These are phyloP conservation scores for Argopecten irradians DNA, from an alignment of 1,140 invertebrate genomes.

Conservation along the genomic window DNA sequence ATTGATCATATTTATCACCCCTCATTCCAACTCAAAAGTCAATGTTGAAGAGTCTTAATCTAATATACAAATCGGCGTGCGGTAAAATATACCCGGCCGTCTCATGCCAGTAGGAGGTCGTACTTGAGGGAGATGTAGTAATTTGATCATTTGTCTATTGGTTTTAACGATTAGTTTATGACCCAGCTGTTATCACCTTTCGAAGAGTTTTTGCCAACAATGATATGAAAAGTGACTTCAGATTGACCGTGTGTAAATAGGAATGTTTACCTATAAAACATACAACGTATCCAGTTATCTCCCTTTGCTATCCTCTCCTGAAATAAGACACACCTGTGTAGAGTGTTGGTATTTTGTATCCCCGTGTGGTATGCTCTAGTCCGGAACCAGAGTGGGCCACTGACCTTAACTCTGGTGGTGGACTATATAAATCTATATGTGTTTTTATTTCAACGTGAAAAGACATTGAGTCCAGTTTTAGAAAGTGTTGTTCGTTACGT, in stretches of 20 bases:
- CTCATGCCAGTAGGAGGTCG: background rate
- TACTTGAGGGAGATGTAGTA: background rate
- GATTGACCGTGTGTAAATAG: slow-evolving; percentile 11
- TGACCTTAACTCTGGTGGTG: background rate
- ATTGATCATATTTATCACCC: slow-evolving; percentile 17
- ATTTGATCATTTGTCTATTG: slow-evolving; percentile 12
- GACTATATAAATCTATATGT: background rate
- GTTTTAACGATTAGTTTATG: slow-evolving; percentile 1
- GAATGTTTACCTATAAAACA: slow-evolving; percentile 19
- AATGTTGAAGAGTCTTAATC: background rate
- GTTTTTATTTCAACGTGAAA: background rate
- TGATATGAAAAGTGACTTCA: background rate
- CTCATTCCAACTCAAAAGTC: background rate
- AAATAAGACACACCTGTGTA: background rate
- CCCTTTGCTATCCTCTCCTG: background rate
- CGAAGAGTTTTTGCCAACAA: background rate
- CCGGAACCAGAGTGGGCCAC: background rate
- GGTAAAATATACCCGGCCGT: background rate
- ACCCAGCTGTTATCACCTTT: background rate
- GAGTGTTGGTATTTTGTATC: background rate
- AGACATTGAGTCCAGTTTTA: background rate
- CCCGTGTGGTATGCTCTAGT: background rate
- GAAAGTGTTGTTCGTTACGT: background rate
- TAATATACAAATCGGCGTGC: background rate
- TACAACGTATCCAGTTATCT: background rate